Percentiles rank a stretch among this genome's conserved stretches.
phyloP scores from a whole-genome alignment of 2,113 vertebrate genomes.

The Bambusicola thoracicus region DNA sequence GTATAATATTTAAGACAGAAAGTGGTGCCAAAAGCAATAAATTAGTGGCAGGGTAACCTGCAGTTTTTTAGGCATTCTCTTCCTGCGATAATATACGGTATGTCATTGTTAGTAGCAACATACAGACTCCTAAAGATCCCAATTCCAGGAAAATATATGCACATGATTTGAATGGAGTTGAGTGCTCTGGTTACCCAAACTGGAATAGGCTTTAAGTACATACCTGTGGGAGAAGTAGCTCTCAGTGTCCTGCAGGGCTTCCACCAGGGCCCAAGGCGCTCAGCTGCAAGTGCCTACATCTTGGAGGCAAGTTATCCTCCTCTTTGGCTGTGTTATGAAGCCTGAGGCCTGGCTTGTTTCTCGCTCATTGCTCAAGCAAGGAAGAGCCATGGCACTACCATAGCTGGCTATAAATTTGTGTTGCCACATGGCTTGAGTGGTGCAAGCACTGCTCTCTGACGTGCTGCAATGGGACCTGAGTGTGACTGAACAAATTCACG shows the following conservation, averaged over 20 bases:
- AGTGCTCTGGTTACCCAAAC: not conserved
- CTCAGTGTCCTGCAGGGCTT: rapidly evolving
- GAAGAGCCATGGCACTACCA: not conserved
- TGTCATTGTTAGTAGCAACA: not conserved
- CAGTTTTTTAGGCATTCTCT: constrained; percentile 8
- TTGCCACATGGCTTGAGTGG: not conserved
- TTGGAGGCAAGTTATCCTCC: not conserved
- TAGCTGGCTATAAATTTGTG: not conserved
- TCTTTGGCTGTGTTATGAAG: not conserved
- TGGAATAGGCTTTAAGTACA: not conserved
- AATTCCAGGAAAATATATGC: not conserved
- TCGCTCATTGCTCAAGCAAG: not conserved
- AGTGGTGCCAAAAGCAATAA: constrained; percentile 49
- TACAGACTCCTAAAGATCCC: not conserved
- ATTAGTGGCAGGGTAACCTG: constrained; percentile 19
- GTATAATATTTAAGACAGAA: constrained; percentile 56
- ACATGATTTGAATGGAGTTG: not conserved
- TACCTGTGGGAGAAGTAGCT: not conserved
- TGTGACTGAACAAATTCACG: not conserved
- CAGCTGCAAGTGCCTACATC: not conserved
- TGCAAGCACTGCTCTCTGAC: not conserved
- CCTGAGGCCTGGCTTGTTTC: not conserved
- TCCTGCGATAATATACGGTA: not conserved
- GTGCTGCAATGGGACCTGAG: not conserved
- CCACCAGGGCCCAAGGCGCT: rapidly evolving